These are phyloP conservation scores for Chaenocephalus aceratus DNA, from an alignment of 2,113 vertebrate species.

Conservation along the genomic window DNA sequence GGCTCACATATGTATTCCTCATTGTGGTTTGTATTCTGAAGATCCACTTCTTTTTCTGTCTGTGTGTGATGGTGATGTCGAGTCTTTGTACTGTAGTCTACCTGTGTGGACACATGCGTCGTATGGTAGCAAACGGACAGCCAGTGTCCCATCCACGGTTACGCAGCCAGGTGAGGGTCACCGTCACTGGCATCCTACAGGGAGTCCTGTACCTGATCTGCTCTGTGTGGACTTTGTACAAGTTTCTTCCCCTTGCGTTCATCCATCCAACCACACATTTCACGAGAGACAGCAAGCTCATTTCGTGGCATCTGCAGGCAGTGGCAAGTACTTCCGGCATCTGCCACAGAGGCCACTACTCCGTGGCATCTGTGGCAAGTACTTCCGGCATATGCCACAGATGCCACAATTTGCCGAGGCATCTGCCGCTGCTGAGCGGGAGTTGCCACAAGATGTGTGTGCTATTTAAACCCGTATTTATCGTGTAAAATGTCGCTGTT, in stretches of 20 bases:
- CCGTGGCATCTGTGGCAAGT: too few species aligned
- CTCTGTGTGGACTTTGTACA: not conserved
- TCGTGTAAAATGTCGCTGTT: too few species aligned
- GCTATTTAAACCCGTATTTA: too few species aligned
- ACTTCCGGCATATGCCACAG: too few species aligned
- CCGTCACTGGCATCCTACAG: constrained; percentile 36
- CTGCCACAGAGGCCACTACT: too few species aligned
- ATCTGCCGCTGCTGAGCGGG: too few species aligned
- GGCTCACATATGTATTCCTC: rapidly evolving
- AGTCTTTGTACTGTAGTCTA: constrained; percentile 55
- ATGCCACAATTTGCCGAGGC: too few species aligned
- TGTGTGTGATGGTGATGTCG: constrained; percentile 62
- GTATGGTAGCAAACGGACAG: constrained; percentile 22
- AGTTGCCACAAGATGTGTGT: too few species aligned
- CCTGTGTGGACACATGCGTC: constrained; percentile 62
- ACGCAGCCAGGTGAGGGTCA: constrained; percentile 44
- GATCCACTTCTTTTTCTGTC: not conserved
- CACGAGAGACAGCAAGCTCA: not conserved
- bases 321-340: too few species aligned
- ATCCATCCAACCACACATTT: rapidly evolving
- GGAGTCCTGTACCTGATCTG: not conserved
- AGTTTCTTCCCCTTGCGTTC: rapidly evolving
- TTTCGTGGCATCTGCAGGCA: too few species aligned
- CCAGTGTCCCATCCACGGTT: not conserved
- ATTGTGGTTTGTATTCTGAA: rapidly evolving